Percentiles rank a stretch among this genome's conserved stretches.
These are phyloP conservation scores for Pseudorhiza aurosa DNA, from an alignment of 30 jellyfish, hydroid and myxozoan species.

Conservation along the genomic window DNA sequence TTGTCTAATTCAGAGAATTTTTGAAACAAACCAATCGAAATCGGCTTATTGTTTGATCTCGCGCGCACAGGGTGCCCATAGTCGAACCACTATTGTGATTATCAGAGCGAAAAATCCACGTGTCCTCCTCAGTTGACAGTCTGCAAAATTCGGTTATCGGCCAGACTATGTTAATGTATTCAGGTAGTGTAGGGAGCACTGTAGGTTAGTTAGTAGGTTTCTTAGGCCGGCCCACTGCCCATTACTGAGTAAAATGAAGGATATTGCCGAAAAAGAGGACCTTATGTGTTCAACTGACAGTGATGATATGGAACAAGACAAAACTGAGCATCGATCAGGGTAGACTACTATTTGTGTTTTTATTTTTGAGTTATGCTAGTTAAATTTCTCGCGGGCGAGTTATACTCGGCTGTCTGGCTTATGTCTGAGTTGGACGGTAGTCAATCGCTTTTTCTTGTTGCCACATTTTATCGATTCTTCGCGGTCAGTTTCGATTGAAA, in stretches of 20 bases:
- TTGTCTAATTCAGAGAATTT: conserved; percentile 60
- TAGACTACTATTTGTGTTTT: conserved; percentile 15
- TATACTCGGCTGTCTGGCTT: conserved; percentile 33
- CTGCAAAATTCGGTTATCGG: conserved; percentile 52
- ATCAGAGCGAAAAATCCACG: conserved; percentile 96
- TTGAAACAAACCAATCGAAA: conserved; percentile 12
- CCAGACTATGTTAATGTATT: conserved; percentile 65
- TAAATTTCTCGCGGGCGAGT: background rate
- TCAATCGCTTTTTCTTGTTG: background rate
- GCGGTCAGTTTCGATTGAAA: too few relatives aligned
- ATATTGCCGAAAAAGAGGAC: conserved; percentile 62
- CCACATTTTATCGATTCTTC: background rate
- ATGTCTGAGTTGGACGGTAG: conserved; percentile 7
- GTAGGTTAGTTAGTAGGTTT: conserved; percentile 61
- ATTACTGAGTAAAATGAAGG: conserved; percentile 50
- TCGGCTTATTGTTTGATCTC: conserved; percentile 34
- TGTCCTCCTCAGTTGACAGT: conserved; percentile 79
- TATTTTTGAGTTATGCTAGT: background rate
- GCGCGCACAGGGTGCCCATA: conserved; percentile 68
- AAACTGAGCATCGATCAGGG: conserved; percentile 67
- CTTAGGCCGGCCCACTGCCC: conserved; percentile 69
- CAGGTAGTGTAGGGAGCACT: conserved; percentile 77
- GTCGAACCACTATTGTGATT: conserved; percentile 58
- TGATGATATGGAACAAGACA: conserved; percentile 66
- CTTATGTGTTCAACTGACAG: conserved; percentile 63